Evolutionary conservation across 1,140 invertebrate genomes (phyloP), one percentile per base, ranked within the genome.

Genomic region (Ceratitis capitata): DNA sequence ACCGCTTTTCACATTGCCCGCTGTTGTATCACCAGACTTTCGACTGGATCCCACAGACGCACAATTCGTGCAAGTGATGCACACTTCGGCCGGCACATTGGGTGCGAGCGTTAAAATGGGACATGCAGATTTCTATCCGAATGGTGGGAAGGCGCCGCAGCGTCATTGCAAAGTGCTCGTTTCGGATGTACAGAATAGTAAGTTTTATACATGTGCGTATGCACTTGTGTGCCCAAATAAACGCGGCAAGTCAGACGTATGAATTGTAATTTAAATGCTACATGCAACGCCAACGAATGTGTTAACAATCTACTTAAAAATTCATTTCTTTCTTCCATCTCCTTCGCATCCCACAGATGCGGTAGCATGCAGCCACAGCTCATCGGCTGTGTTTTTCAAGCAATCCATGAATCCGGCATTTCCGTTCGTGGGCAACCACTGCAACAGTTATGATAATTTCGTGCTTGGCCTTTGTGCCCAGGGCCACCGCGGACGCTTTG

Each of bases 111-210:
- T 94, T 19, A 94, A 96, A 0, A 94, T 96, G 83, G 97, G 96
- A 3, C 96, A 98, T 88, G 96, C 95, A 0, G 97, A 98, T 89
- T 98, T 98, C 91, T 98, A 96, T 89, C 96, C 96, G 0, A 98
- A 98, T 89, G 95, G 95, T 0, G 97, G 96, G 0, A 92, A 91
- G 12, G 95, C 95, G 12, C 94, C 95, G 0, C 96, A 97, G 87
- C 96, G 96, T 0, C 97, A 97, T 3, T 97, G 96, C 53, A 87
- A 90, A 92, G 85, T 93, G 93, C 85, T 85, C 6, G 39, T 78
- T 47, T 3, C 69, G 39, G 39, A 45, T 42, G 3, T 78, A n/a
- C 69, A 26, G 7, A 78, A 78, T 35, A 78, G 69, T 78, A 47
- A 78, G 69, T 78, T n/a, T n/a, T n/a, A 91, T 12, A 85, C 90